Evolutionary conservation across 2,113 vertebrate genomes (phyloP).

Genomic region (Laticauda colubrina): DNA sequence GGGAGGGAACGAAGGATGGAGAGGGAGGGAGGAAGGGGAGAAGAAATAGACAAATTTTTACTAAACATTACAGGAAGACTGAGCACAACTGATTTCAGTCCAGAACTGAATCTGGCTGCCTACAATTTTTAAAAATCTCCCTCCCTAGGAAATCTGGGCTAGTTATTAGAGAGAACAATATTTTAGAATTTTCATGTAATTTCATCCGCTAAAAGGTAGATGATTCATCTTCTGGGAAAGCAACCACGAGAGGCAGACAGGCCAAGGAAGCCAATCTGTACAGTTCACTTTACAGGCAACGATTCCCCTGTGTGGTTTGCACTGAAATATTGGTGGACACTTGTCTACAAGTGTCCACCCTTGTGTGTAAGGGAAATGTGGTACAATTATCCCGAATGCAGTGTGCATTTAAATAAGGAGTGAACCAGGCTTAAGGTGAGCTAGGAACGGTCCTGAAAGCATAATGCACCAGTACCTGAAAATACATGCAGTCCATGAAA

Average conservation of each 20-base stretch:
- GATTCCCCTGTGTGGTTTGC: background rate
- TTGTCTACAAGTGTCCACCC: background rate
- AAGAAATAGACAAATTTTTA: background rate
- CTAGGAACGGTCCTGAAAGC: background rate
- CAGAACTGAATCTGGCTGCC: background rate
- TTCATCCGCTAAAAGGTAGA: background rate
- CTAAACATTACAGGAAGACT: background rate
- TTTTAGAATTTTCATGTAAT: background rate
- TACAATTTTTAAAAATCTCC: background rate
- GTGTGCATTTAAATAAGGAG: background rate
- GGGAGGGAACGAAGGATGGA: rapidly evolving
- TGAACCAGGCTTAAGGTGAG: background rate
- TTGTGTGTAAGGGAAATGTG: background rate
- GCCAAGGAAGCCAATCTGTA: background rate
- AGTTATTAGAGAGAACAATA: background rate
- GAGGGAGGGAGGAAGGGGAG: rapidly evolving
- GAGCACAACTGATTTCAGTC: background rate
- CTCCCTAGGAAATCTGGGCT: background rate
- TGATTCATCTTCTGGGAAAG: background rate
- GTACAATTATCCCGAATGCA: background rate
- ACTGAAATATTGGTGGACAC: background rate
- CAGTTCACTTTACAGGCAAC: background rate
- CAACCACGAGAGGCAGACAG: background rate
- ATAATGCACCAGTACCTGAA: background rate
- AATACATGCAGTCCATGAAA: background rate